Percentiles rank a stretch among this genome's conserved stretches.
These are phyloP conservation scores for Coreoperca whiteheadi DNA, from an alignment of 2,113 vertebrate genomes.

Conservation along the genomic window DNA sequence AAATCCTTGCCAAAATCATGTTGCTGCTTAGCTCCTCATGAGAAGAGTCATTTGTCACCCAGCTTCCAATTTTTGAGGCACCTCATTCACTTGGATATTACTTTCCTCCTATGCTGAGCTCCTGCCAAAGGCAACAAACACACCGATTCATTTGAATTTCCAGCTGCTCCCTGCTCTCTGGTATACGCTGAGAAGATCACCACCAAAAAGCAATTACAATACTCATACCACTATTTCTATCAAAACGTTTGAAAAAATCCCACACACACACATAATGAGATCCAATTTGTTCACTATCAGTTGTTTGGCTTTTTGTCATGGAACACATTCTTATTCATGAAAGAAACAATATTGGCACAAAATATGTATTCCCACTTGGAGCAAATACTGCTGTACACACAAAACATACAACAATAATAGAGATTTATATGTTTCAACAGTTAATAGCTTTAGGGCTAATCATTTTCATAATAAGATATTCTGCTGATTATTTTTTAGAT, in stretches of 20 bases:
- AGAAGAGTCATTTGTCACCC: slow-evolving; percentile 69
- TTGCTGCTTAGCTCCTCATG: slow-evolving; percentile 49
- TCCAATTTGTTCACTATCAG: slow-evolving; percentile 41
- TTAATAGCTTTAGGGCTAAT: background rate
- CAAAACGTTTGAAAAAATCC: slow-evolving; percentile 38
- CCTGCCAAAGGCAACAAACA: slow-evolving; percentile 63
- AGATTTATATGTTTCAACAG: background rate
- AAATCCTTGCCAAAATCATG: slow-evolving; percentile 31
- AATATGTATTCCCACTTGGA: slow-evolving; percentile 16
- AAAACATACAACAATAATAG: background rate
- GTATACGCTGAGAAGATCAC: slow-evolving; percentile 49
- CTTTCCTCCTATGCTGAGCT: slow-evolving; percentile 41
- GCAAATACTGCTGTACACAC: slow-evolving; percentile 7
- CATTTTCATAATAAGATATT: background rate
- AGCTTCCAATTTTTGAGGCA: slow-evolving; percentile 60
- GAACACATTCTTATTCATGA: slow-evolving; percentile 44
- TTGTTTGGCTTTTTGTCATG: slow-evolving; percentile 39
- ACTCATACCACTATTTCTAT: slow-evolving; percentile 46
- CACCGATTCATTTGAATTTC: slow-evolving; percentile 67
- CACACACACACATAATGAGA: slow-evolving; percentile 23
- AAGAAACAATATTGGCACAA: slow-evolving; percentile 34
- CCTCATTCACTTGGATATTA: slow-evolving; percentile 64
- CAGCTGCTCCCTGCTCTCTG: slow-evolving; percentile 64
- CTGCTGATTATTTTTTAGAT: background rate
- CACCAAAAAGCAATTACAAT: slow-evolving; percentile 72